Percentiles rank a stretch among this genome's conserved stretches.
phyloP scores from a whole-genome alignment of 2,113 vertebrate species.

The Plecturocebus donacophilus region DNA sequence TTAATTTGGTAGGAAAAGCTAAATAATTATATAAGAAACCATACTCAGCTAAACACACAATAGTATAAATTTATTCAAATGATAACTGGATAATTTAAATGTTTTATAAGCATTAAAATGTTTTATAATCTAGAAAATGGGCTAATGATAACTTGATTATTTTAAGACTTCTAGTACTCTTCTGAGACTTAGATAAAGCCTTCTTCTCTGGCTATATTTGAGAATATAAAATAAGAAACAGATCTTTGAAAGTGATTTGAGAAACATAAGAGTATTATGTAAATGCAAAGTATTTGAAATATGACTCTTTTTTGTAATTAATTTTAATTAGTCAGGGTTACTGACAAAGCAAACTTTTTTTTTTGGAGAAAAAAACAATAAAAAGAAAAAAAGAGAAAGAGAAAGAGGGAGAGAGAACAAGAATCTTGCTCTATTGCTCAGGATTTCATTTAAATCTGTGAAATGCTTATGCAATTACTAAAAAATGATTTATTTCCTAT shows the following conservation, averaged over 20 bases:
- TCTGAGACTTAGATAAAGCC: conserved; percentile 17
- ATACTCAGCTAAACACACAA: background rate
- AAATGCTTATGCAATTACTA: too few relatives aligned
- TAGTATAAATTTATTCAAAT: background rate
- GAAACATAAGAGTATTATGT: background rate
- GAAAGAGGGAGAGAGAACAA: too few relatives aligned
- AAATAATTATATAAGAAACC: background rate
- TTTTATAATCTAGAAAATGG: background rate
- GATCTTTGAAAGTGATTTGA: background rate
- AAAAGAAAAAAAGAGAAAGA: too few relatives aligned
- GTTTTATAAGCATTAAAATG: background rate
- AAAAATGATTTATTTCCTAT: too few relatives aligned
- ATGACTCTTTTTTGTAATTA: too few relatives aligned
- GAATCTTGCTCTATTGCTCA: too few relatives aligned
- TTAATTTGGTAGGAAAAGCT: background rate
- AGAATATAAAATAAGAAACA: background rate
- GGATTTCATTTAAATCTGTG: too few relatives aligned
- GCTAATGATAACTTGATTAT: background rate
- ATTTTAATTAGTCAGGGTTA: too few relatives aligned
- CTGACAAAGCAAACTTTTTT: too few relatives aligned
- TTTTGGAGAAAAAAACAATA: too few relatives aligned
- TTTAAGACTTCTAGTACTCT: background rate
- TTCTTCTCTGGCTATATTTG: background rate
- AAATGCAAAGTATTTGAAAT: background rate
- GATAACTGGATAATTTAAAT: background rate